Conservation (phyloP, 2,888 invertebrate genomes). For the Ramazzottius varieornatus region DNA sequence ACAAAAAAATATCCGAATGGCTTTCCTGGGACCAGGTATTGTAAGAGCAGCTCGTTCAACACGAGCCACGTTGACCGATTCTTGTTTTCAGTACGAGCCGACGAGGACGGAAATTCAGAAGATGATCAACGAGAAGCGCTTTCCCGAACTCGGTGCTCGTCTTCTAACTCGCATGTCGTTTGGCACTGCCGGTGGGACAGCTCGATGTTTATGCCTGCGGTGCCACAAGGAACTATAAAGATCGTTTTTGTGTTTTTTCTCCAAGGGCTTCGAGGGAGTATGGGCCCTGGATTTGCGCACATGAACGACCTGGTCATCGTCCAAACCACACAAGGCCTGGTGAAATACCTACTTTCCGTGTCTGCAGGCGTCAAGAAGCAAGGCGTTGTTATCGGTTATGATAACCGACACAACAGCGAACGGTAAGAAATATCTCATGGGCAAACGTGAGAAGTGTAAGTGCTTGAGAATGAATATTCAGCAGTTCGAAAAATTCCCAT, state of each 20-base stretch:
- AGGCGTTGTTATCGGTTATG: conserved; percentile 67
- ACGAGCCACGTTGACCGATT: conserved; percentile 5
- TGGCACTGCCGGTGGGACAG: conserved; percentile 49
- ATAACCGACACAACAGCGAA: conserved; percentile 68
- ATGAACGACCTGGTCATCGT: conserved; percentile 84
- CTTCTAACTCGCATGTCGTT: conserved; percentile 48
- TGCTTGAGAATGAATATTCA: too few relatives aligned
- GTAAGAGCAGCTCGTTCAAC: not conserved
- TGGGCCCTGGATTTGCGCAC: conserved; percentile 70
- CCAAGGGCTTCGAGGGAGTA: conserved; percentile 56
- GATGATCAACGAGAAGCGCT: conserved; percentile 31
- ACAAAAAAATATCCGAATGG: conserved; percentile 43
- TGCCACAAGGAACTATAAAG: too few relatives aligned
- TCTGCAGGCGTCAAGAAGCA: conserved; percentile 30
- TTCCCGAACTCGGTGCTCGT: conserved; percentile 33
- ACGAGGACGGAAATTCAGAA: conserved; percentile 36
- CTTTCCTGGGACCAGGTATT: conserved; percentile 42
- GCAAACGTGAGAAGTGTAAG: not conserved
- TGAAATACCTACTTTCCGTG: conserved; percentile 39
- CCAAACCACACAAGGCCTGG: conserved; percentile 72
- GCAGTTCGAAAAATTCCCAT: too few relatives aligned
- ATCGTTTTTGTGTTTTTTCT: too few relatives aligned
- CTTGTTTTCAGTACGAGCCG: conserved; percentile 31
- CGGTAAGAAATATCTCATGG: conserved; percentile 33
- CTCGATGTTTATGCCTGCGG: conserved; percentile 1